Evolutionary conservation across 2,797 vertebrate species (phyloP).

Genomic region (Sebastes diploproa): DNA sequence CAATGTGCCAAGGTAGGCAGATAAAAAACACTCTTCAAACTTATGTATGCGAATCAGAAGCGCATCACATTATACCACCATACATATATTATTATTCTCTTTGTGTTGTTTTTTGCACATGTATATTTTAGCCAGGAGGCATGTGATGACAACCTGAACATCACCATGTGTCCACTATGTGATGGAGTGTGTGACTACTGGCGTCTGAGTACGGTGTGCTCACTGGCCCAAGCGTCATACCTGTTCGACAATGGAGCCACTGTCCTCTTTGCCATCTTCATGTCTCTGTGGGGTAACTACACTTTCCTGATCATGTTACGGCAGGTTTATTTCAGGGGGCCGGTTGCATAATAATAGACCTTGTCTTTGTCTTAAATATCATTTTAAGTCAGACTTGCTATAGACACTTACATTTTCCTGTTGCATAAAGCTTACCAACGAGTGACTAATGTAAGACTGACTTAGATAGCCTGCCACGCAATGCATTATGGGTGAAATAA

Average conservation of each 20-base stretch:
- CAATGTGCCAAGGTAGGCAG: conserved; percentile 92
- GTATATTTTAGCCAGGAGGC: conserved; percentile 89
- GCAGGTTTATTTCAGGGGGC: not conserved
- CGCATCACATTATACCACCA: not conserved
- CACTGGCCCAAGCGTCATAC: conserved; percentile 90
- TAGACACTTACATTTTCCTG: too few species aligned
- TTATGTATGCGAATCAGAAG: not conserved
- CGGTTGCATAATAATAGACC: too few species aligned
- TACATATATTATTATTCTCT: not conserved
- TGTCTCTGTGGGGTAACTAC: conserved; percentile 95
- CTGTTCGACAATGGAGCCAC: conserved; percentile 98
- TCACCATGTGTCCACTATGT: conserved; percentile 98
- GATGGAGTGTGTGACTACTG: conserved; percentile 96
- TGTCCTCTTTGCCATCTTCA: conserved; percentile 95
- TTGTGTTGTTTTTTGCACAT: not conserved
- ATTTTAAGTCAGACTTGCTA: too few species aligned
- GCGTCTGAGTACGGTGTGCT: conserved; percentile 92
- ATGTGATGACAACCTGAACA: conserved; percentile 89
- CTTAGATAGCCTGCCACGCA: too few species aligned
- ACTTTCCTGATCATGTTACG: not conserved
- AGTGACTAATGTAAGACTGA: too few species aligned
- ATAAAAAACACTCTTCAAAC: not conserved
- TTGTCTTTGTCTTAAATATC: too few species aligned
- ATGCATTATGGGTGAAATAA: too few species aligned
- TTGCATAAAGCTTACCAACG: too few species aligned